Percentiles rank a stretch among this genome's conserved stretches.
Evolutionary conservation across 2,888 invertebrate genomes (phyloP).

Genomic region (Thymelicus lineola): DNA sequence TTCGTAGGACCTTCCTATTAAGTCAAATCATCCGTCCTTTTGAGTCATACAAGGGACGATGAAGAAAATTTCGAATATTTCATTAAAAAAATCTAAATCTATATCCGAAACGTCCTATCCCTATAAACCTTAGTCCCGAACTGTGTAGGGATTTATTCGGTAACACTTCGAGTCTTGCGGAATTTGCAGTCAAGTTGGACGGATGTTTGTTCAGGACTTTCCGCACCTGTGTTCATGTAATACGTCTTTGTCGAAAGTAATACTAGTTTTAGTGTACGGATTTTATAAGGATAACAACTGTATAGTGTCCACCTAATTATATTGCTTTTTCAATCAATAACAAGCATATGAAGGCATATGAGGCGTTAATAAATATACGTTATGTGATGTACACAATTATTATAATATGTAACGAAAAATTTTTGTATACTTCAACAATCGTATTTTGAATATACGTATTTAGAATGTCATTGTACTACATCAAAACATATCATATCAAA

Average conservation of each 20-base stretch:
- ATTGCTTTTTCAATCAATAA: background rate
- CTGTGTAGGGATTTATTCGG: slow-evolving; percentile 34
- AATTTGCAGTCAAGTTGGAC: slow-evolving; percentile 46
- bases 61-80: too few relatives aligned
- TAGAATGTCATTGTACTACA: too few relatives aligned
- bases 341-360: background rate
- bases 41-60: too few relatives aligned
- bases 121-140: slow-evolving; percentile 15
- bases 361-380: too few relatives aligned
- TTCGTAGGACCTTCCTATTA: background rate
- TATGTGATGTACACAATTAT: too few relatives aligned
- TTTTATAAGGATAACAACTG: background rate
- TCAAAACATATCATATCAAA: too few relatives aligned
- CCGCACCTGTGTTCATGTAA: slow-evolving; percentile 50
- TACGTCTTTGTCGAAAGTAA: slow-evolving; percentile 50
- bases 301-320: background rate
- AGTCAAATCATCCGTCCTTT: too few relatives aligned
- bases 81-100: too few relatives aligned
- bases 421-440: too few relatives aligned
- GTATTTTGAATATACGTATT: too few relatives aligned
- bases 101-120: slow-evolving; percentile 5
- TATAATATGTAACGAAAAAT: too few relatives aligned
- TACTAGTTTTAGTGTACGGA: slow-evolving; percentile 40
- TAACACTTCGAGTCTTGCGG: slow-evolving; percentile 33
- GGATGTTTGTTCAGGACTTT: slow-evolving; percentile 51